Percentiles rank a stretch among this genome's conserved stretches.
These are phyloP conservation scores for Meloidogyne hapla DNA, from an alignment of 1,140 invertebrate species.

Conservation along the genomic window DNA sequence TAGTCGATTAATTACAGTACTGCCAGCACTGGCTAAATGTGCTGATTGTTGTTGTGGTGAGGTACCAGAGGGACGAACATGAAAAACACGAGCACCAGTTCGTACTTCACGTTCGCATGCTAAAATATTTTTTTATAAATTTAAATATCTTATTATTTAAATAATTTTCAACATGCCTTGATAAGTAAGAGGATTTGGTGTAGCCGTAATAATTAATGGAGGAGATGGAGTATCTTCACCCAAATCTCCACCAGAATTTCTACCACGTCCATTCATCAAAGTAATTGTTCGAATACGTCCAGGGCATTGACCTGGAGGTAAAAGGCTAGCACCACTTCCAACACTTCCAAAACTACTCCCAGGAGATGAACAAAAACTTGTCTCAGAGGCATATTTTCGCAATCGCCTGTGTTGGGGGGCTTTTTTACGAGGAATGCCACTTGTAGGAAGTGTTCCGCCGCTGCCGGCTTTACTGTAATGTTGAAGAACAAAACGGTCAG, in stretches of 20 bases:
- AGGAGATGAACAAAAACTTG: slow-evolving; percentile 31
- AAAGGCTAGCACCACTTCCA: slow-evolving; percentile 7
- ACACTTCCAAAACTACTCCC: slow-evolving; percentile 12
- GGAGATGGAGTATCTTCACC: slow-evolving; percentile 35
- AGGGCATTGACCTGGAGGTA: neutral
- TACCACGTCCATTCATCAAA: neutral
- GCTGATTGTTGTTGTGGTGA: neutral
- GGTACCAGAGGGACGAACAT: slow-evolving; percentile 23
- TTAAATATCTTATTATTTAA: neutral
- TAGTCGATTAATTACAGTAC: slow-evolving; percentile 3
- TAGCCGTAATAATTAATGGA: slow-evolving; percentile 18
- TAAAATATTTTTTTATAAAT: neutral
- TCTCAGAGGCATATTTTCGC: slow-evolving; percentile 37
- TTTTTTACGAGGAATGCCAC: slow-evolving; percentile 17
- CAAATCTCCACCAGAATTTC: slow-evolving; percentile 16
- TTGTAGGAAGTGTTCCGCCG: neutral
- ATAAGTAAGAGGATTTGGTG: neutral
- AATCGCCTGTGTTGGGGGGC: slow-evolving; percentile 26
- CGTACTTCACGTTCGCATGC: slow-evolving; percentile 24
- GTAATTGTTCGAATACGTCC: neutral
- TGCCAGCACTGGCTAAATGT: neutral
- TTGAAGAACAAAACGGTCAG: slow-evolving; percentile 34
- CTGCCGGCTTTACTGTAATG: slow-evolving; percentile 9
- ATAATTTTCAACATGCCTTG: neutral
- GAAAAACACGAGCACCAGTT: slow-evolving; percentile 23